A percentile compares a stretch with the other conserved stretches of the same genome.
These are phyloP conservation scores for Spermophilus dauricus DNA, from an alignment of 2,113 vertebrate species.

Conservation along the genomic window DNA sequence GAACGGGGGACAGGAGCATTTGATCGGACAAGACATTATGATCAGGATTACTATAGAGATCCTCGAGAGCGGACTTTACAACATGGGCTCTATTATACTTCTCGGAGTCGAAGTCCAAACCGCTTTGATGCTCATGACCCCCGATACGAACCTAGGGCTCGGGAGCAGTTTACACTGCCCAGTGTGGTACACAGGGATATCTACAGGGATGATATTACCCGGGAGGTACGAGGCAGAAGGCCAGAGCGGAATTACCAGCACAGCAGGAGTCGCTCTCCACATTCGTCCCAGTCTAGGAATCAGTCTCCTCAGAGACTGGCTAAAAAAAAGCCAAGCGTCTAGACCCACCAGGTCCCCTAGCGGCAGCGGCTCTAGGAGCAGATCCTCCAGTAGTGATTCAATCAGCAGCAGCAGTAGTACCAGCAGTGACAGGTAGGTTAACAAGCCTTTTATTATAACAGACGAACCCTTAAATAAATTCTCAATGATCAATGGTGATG, in stretches of 20 bases:
- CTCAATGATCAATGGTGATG: background rate
- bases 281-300: conserved; percentile 96
- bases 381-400: conserved; percentile 98
- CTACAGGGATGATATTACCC: conserved; percentile 95
- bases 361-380: conserved; percentile 95
- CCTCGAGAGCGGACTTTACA: conserved; percentile 96
- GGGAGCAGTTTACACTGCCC: conserved; percentile 96
- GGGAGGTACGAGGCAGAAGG: conserved; percentile 94
- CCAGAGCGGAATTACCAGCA: conserved; percentile 96
- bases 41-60: conserved; percentile 98
- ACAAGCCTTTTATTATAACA: background rate
- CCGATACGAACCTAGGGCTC: conserved; percentile 95
- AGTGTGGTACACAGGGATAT: conserved; percentile 99
- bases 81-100: conserved; percentile 95
- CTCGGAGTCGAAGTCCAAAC: conserved; percentile 97
- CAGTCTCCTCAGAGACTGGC: conserved; percentile 96
- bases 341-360: conserved; percentile 94
- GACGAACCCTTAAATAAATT: background rate
- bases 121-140: conserved; percentile 97
- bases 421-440: conserved; percentile 97
- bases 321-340: conserved; percentile 94
- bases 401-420: conserved; percentile 99
- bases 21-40: conserved; percentile 98
- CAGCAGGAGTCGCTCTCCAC: conserved; percentile 97
- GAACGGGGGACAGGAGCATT: conserved; percentile 97